Percentiles rank a stretch among this genome's conserved stretches.
phyloP scores from a whole-genome alignment of 2,888 invertebrate species.

The Opisthograptis luteolata region DNA sequence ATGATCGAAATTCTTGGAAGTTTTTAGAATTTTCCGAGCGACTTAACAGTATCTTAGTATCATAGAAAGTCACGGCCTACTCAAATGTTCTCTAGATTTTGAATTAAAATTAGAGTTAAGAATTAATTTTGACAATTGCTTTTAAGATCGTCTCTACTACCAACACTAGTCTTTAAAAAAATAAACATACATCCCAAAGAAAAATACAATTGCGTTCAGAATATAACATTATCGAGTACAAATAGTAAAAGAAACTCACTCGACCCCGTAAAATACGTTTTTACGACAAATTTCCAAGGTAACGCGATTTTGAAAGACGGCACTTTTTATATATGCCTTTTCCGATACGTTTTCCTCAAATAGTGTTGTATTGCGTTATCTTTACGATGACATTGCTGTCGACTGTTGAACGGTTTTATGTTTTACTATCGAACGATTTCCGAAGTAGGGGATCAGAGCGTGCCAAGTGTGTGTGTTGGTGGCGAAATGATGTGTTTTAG shows the following conservation, averaged over 20 bases:
- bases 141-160: no score
- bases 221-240: conserved; percentile 37
- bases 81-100: no score
- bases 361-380: conserved; percentile 22
- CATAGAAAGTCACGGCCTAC: no score
- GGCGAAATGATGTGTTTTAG: no score
- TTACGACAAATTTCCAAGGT: conserved; percentile 61
- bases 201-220: background rate
- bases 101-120: no score
- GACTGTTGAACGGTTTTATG: background rate
- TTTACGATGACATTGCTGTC: conserved; percentile 7
- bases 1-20: background rate
- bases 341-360: conserved; percentile 36
- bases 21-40: no score
- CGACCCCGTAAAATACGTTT: conserved; percentile 54
- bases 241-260: conserved; percentile 40
- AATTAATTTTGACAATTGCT: no score
- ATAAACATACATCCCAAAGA: no score
- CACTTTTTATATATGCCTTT: conserved; percentile 33
- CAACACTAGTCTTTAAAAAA: no score
- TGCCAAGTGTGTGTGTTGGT: background rate
- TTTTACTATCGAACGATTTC: conserved; percentile 1
- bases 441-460: background rate
- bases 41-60: background rate
- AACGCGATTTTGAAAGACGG: conserved; percentile 55